Conservation (phyloP, 2,113 vertebrate species). For the Beaufortia kweichowensis region DNA sequence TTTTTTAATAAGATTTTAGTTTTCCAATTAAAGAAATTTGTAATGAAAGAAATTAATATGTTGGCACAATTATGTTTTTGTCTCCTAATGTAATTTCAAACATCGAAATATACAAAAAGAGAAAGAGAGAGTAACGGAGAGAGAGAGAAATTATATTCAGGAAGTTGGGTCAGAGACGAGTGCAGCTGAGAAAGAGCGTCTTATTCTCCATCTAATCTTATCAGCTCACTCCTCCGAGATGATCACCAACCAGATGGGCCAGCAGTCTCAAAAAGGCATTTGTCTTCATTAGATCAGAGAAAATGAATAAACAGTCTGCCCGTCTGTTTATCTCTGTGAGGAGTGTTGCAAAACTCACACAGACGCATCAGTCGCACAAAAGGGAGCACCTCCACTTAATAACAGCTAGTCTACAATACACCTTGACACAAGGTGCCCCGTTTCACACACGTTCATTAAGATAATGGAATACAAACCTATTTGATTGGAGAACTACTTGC, state of each 20-base stretch:
- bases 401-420: background rate
- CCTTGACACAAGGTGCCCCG: background rate
- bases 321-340: constrained; percentile 7
- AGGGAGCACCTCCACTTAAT: background rate
- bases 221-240: constrained; percentile 31
- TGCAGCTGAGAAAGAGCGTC: background rate
- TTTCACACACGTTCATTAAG: background rate
- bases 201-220: constrained; percentile 20
- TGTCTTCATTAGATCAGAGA: constrained; percentile 60
- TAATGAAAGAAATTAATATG: too few relatives aligned
- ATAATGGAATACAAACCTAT: background rate
- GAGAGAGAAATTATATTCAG: background rate
- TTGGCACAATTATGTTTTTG: too few relatives aligned
- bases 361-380: background rate
- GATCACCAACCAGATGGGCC: constrained; percentile 53
- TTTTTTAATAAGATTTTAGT: too few relatives aligned
- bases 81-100: too few relatives aligned
- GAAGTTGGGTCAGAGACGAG: background rate
- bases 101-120: too few relatives aligned
- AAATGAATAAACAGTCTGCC: constrained; percentile 41
- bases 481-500: too few relatives aligned
- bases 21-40: too few relatives aligned
- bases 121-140: too few relatives aligned
- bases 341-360: background rate
- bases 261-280: constrained; percentile 51